Evolutionary conservation across 2,888 invertebrate genomes (phyloP).

Genomic region (Sclerodermus sp.): DNA sequence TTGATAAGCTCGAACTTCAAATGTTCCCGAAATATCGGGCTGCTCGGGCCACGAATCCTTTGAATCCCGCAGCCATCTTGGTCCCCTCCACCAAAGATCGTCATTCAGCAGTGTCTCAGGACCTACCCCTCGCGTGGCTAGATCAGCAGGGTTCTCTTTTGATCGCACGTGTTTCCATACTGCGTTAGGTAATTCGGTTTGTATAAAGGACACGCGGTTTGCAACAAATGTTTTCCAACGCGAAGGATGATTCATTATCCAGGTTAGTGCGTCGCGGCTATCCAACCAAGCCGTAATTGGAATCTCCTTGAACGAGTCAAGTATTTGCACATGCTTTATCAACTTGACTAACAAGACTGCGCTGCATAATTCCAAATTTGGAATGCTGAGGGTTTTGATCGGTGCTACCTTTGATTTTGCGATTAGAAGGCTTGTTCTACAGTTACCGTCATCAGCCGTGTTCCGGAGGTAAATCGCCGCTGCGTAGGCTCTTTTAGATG

Average conservation of each 20-base stretch:
- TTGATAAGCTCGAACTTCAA: too few species aligned
- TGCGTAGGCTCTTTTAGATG: background rate
- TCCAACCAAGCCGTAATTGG: constrained; percentile 14
- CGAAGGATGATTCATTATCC: constrained; percentile 16
- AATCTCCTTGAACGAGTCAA: background rate
- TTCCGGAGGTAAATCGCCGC: background rate
- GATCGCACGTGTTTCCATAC: too few species aligned
- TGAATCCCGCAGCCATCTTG: constrained; percentile 2
- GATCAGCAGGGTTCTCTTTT: too few species aligned
- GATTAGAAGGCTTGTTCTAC: background rate
- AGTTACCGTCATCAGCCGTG: background rate
- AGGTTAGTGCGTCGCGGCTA: constrained; percentile 19
- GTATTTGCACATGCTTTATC: too few species aligned
- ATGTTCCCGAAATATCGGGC: too few species aligned
- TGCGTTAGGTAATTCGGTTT: too few species aligned
- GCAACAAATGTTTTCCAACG: constrained; percentile 17
- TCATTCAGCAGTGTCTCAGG: constrained; percentile 6
- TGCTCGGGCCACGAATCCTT: constrained; percentile 4
- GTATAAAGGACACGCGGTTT: constrained; percentile 13
- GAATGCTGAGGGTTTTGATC: constrained; percentile 12
- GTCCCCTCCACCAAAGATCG: constrained; percentile 15
- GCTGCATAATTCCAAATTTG: constrained; percentile 10
- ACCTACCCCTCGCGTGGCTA: constrained; percentile 9
- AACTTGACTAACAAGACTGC: constrained; percentile 5
- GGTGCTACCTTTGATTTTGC: constrained; percentile 13